Conservation (phyloP, 2,113 vertebrate species). For the Ochotona princeps region DNA sequence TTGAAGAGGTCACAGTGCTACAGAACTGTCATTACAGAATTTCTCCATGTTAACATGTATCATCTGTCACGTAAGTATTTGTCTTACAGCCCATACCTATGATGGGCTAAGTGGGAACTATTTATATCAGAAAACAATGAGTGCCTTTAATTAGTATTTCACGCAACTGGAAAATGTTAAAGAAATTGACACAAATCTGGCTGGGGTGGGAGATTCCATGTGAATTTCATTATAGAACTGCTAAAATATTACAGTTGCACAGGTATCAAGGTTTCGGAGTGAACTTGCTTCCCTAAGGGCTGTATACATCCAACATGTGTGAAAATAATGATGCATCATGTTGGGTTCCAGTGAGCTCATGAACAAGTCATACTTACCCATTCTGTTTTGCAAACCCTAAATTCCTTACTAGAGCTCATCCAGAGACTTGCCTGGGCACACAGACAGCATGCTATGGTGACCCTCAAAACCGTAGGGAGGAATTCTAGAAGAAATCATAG, state of each 20-base stretch:
- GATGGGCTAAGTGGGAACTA: conserved; percentile 87
- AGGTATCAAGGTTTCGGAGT: conserved; percentile 86
- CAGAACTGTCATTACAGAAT: conserved; percentile 87
- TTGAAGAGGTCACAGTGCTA: conserved; percentile 86
- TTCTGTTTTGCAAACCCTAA: conserved; percentile 47
- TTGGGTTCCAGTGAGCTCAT: conserved; percentile 42
- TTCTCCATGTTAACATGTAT: conserved; percentile 87
- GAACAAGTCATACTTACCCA: neutral
- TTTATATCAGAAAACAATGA: conserved; percentile 89
- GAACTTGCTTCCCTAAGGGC: conserved; percentile 80
- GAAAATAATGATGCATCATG: conserved; percentile 50
- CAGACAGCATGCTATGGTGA: neutral
- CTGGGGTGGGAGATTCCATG: conserved; percentile 85
- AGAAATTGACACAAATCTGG: conserved; percentile 89
- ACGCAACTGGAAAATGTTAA: conserved; percentile 89
- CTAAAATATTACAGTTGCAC: conserved; percentile 84
- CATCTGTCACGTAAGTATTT: conserved; percentile 89
- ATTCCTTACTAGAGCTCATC: neutral
- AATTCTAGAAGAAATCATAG: neutral
- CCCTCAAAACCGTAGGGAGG: neutral
- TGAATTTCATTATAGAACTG: conserved; percentile 90
- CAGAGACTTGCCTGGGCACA: neutral
- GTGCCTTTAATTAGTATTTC: conserved; percentile 90
- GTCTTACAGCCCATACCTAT: conserved; percentile 87
- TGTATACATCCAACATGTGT: conserved; percentile 2